These are phyloP conservation scores for Microtus montanus DNA, from an alignment of 2,113 vertebrate species.

Conservation along the genomic window DNA sequence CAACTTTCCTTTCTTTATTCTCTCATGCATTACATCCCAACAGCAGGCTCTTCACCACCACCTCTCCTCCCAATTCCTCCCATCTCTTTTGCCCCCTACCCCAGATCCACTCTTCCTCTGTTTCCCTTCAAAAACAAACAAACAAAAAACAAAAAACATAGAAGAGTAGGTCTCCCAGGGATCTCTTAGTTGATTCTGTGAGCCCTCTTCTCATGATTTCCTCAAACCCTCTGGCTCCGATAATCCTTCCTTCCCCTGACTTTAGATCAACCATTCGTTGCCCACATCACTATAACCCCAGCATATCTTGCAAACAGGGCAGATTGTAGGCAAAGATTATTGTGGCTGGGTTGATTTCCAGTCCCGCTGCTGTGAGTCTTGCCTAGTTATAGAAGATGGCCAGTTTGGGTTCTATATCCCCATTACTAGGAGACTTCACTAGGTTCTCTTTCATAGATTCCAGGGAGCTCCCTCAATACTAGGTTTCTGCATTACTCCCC, in stretches of 20 bases:
- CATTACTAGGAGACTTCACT: not conserved
- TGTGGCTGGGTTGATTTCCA: not conserved
- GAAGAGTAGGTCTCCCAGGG: not conserved
- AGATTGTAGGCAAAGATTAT: not conserved
- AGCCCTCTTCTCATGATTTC: not conserved
- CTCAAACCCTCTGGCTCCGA: not conserved
- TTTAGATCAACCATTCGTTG: not conserved
- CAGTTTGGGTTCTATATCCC: not conserved
- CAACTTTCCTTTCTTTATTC: not conserved
- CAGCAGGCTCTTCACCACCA: not conserved
- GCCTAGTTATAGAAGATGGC: not conserved
- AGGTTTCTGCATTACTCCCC: no score
- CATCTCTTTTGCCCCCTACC: not conserved
- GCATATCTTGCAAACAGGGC: not conserved
- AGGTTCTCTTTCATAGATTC: no score
- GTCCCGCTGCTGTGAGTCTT: not conserved
- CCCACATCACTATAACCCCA: not conserved
- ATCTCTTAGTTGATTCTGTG: not conserved
- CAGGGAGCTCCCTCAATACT: no score
- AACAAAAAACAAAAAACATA: not conserved
- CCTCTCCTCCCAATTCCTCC: not conserved
- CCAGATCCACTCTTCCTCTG: not conserved
- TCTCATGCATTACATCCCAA: not conserved
- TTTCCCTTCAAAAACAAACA: not conserved
- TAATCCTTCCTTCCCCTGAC: not conserved